Conservation (phyloP, 2,888 invertebrate species). For the Brachylomia viminalis region DNA sequence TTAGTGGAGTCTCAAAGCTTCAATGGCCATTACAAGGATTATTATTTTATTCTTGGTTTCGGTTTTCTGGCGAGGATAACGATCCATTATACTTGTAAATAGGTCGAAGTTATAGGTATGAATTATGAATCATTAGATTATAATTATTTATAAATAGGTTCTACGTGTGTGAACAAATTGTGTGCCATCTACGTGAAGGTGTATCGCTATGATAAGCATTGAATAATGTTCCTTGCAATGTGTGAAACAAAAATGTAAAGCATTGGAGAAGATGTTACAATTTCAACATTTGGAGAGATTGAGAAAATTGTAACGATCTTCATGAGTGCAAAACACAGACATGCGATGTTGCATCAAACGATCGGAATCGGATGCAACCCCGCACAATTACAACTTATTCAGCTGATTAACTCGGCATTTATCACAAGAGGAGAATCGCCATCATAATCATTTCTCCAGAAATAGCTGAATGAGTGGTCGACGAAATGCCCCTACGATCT, state of each 20-base stretch:
- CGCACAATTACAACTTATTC: conserved; percentile 73
- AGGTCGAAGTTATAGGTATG: conserved; percentile 35
- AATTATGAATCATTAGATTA: conserved; percentile 21
- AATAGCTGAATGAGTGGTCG: conserved; percentile 80
- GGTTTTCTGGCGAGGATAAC: conserved; percentile 45
- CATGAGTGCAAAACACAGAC: conserved; percentile 69
- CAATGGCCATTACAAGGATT: conserved; percentile 84
- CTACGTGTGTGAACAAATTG: conserved; percentile 47
- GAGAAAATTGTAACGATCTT: conserved; percentile 72
- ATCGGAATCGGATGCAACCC: conserved; percentile 67
- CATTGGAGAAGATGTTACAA: conserved; percentile 74
- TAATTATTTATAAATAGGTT: conserved; percentile 31
- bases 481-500: conserved; percentile 81
- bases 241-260: conserved; percentile 82
- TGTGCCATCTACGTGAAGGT: conserved; percentile 57
- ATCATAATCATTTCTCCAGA: conserved; percentile 53
- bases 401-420: conserved; percentile 60
- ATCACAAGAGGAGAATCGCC: conserved; percentile 29
- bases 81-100: conserved; percentile 36
- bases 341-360: conserved; percentile 70
- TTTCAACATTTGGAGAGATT: conserved; percentile 56
- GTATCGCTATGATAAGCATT: conserved; percentile 73
- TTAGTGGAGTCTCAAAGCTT: conserved; percentile 80
- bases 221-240: conserved; percentile 89
- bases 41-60: conserved; percentile 74